Base-by-base conservation (phyloP, 2,797 vertebrate species). In the Peromyscus eremicus region DNA sequence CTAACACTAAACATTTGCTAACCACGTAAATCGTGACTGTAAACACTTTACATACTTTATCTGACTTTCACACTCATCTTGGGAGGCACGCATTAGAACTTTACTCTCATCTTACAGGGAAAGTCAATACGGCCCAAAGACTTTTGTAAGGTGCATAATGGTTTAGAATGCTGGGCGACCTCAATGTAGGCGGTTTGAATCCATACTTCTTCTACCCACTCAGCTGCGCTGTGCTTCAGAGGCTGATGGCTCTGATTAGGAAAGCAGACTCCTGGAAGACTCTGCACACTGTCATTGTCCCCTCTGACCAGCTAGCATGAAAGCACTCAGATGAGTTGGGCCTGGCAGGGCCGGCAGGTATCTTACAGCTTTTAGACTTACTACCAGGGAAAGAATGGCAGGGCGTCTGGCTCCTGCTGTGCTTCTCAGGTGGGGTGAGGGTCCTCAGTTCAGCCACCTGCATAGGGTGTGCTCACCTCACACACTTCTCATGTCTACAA, bases 71-170 rank as follows among this genome's bases (percentile, higher is more conserved):
- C 40, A 19, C 32, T 3, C 73, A 71, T n/a, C 29, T 46, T 40
- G 1, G 10, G 52, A 81, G 1, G 1, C 66, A n/a, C 6, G 27
- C 9, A 64, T 40, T 79, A 2, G 46, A 32, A 73, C 25, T 27
- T 76, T 60, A 85, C 16, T 91, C 32, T 46, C 9, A 75, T 73
- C 92, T 94, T 71, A 70, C 13, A 87, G 43, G 89, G 64, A 71
- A 91, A n/a, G 64, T 37, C 89, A 83, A 5, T 12, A 19, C 40
- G 25, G 86, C 49, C 68, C 32, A 64, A 52, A 37, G 32, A 86
- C 3, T 16, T 70, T 4, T 94, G 46, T 19, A 62, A 40, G 4
- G 75, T 43, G 66, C 46, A 19, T 8, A 0, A 37, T 0, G 6
- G 27, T 55, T 40, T 66, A 75, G 68, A 16, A 46, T 64, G 19